Evolutionary conservation across 2,797 vertebrate genomes (phyloP).

Genomic region (Malacoraja senta): DNA sequence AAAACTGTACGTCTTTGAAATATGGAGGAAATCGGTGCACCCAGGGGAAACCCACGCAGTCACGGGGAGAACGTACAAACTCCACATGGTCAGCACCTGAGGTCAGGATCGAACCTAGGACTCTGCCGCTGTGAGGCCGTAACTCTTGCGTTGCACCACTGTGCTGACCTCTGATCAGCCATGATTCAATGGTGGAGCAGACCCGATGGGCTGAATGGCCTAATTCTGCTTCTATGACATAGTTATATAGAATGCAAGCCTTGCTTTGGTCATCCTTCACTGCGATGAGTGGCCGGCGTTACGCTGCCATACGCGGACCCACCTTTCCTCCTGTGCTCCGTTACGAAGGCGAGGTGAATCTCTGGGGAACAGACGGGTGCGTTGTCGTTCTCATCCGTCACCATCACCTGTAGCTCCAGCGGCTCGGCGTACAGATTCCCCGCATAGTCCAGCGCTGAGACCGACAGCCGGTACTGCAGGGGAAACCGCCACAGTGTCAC

Average conservation of each 20-base stretch:
- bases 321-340: constrained; percentile 59
- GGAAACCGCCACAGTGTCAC: no score
- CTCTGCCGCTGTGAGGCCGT: no score
- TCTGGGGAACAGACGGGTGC: constrained; percentile 59
- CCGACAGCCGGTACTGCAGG: constrained; percentile 62
- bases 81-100: no score
- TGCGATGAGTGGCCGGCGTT: neutral
- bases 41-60: no score
- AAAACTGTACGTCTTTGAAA: no score
- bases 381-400: constrained; percentile 71
- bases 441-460: constrained; percentile 61
- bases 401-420: constrained; percentile 62
- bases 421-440: constrained; percentile 67
- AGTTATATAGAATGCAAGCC: no score
- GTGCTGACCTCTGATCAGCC: no score
- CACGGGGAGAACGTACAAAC: no score
- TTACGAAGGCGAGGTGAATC: constrained; percentile 63
- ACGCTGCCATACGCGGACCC: neutral
- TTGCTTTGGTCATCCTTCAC: neutral
- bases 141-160: no score
- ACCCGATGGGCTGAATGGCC: neutral
- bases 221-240: no score
- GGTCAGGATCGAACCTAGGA: no score
- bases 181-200: neutral
- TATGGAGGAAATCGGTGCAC: no score